Evolutionary conservation across 2,113 vertebrate species (phyloP), one percentile per base, ranked within the genome.

Genomic region (Hydrolagus affinis): DNA sequence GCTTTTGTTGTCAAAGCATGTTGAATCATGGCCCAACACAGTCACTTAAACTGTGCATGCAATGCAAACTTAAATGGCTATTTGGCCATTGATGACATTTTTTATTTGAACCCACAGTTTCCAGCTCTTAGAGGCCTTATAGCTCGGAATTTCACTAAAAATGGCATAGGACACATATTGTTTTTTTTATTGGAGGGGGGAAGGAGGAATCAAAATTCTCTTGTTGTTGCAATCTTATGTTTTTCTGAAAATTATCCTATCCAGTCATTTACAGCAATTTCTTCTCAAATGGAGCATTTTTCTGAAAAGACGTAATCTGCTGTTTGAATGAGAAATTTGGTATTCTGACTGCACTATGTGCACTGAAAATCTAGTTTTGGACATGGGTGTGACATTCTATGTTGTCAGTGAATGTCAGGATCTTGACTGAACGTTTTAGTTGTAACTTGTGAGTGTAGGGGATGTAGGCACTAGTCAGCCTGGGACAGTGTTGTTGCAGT

Each of bases 11-110:
- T 62, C 77, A 12, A 77, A 77, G 75, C 21, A 78, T 23, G 57
- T 21, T 56, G 64, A 17, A 66, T 66, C 21, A 21, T 74, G 72
- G 11, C 70, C 88, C 88, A 86, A 85, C 89, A 86, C 89, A 86
- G 89, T 89, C 80, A 87, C 86, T 12, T 85, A 64, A 87, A 87
- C 89, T 88, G 87, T 89, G 89, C 89, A 89, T 92, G 91, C 73
- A 88, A 86, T 88, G 87, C 88, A 57, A 88, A 30, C 32, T 83
- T 19, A 66, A 11, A 32, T 80, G 76, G 57, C 76, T 78, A 62
- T 14, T 62, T 62, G 9, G n/a, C 57, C 21, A 32, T 23, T 2
- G 19, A 17, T 25, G 25, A 71, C 25, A 21, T 23, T 72, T 30
- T 44, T 6, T 44, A 44, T 44, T 30, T 30, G 70, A 72, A 72